Base-by-base conservation (phyloP, 2,888 invertebrate species). In the Catocala sponsa region DNA sequence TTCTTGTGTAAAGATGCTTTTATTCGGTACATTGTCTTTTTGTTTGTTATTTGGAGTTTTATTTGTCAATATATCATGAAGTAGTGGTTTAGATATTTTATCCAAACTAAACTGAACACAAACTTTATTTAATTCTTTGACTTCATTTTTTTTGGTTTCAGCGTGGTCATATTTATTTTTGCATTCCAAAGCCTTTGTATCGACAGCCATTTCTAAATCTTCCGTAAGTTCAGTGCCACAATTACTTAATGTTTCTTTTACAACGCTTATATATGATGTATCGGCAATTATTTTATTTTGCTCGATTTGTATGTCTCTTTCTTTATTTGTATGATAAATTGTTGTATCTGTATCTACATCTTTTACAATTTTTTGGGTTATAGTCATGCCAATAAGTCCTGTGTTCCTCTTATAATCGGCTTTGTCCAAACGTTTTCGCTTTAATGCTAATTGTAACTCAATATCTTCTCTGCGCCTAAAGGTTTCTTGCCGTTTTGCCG, bases 311-410 rank as follows among this genome's bases (percentile, higher is more conserved):
- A 6, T 12, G 10, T 33, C 32, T 13, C 44, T 55, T 6, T 13
- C 41, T 42, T 33, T 33, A n/a, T 46, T 7, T 15, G 15, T 15
- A 4, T 32, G 48, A 25, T 25, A 2, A 6, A 33, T 55, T 49
- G n/a, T 12, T 7, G 42, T 33, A 7, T 13, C 32, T 13, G 42
- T n/a, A 12, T 51, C 10, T 49, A 35, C 44, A 32, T 38, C 42
- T 53, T n/a, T 46, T 42, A 32, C 41, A 0, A 48, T 6, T 53
- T 68, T 65, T 11, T 55, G 73, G 50, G 57, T 74, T 53, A 87
- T 73, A 74, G 75, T 86, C 63, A 88, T 69, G 9, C 88, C 88
- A 25, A 88, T 57, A 33, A 87, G 74, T 13, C 88, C 88, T 67
- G 38, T 70, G 62, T 88, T 88, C 59, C 74, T 82, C 67, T 84